phyloP scores from a whole-genome alignment of 2,797 vertebrate genomes.

The Chlorospingus semifuscus region DNA sequence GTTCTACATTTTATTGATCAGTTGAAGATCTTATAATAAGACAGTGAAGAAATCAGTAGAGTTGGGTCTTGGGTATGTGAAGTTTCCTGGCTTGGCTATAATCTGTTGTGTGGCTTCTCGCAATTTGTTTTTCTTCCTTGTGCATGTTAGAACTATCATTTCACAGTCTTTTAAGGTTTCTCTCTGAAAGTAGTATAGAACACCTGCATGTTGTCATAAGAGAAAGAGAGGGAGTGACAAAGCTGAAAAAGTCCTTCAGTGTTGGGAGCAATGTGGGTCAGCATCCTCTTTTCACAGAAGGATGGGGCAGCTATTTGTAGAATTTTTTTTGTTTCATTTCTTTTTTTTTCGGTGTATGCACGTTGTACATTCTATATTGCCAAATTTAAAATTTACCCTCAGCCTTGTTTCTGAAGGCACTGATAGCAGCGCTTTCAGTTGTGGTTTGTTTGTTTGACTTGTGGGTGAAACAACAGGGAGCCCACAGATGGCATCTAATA shows the following conservation, averaged over 20 bases:
- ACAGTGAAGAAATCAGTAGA: background rate
- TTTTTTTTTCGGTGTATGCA: accelerated
- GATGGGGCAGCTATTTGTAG: background rate
- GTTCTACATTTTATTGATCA: background rate
- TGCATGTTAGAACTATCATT: background rate
- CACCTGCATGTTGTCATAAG: background rate
- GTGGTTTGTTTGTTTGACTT: constrained; percentile 53
- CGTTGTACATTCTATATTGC: background rate
- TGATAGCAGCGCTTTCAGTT: background rate
- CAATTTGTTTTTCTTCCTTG: background rate
- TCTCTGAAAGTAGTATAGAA: background rate
- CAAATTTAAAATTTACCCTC: background rate
- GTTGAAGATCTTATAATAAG: background rate
- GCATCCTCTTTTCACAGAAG: background rate
- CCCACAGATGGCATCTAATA: constrained; percentile 45
- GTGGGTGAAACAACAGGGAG: constrained; percentile 39
- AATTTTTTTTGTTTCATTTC: accelerated
- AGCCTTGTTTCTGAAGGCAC: background rate
- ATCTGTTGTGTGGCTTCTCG: background rate
- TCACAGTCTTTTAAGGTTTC: background rate
- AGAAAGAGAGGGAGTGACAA: background rate
- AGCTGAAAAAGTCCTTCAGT: background rate
- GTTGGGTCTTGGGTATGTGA: background rate
- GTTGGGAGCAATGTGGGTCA: background rate
- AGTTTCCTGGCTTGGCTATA: background rate